Percentiles rank a stretch among this genome's conserved stretches.
Evolutionary conservation across 2,888 invertebrate species (phyloP).

Genomic region (Yponomeuta cagnagella): DNA sequence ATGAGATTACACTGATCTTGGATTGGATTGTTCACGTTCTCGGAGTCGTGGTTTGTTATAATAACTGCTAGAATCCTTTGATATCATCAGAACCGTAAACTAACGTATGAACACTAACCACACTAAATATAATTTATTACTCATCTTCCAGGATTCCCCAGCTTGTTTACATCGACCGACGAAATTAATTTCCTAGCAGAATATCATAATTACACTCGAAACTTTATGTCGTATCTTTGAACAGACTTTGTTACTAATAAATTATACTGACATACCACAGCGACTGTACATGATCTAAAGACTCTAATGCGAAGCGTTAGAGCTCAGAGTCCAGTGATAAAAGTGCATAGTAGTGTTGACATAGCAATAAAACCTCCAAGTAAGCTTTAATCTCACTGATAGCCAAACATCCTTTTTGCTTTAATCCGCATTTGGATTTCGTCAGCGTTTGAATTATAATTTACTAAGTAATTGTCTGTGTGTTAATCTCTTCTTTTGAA

Average conservation of each 20-base stretch:
- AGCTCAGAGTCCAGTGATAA: neutral
- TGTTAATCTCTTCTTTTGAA: neutral
- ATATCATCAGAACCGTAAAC: neutral
- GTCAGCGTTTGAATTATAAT: constrained; percentile 11
- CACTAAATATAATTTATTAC: neutral
- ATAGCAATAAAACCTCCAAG: constrained; percentile 8
- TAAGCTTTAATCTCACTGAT: constrained; percentile 7
- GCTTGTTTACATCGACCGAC: neutral
- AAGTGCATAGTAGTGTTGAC: neutral
- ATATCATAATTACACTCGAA: constrained; percentile 33
- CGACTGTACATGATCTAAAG: neutral
- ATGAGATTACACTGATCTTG: no score
- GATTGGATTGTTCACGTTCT: no score
- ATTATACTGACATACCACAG: constrained; percentile 10
- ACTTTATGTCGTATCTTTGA: constrained; percentile 25
- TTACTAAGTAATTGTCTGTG: neutral
- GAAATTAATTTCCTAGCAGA: constrained; percentile 31
- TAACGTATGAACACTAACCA: neutral
- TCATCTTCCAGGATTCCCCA: neutral
- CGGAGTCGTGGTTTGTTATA: no score
- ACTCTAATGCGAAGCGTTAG: neutral
- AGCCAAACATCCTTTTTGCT: constrained; percentile 13
- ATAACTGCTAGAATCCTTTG: neutral
- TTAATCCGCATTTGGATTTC: constrained; percentile 7
- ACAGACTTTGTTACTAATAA: constrained; percentile 24